Evolutionary conservation across 2,113 vertebrate species (phyloP).

Genomic region (Hyperopisus bebe): DNA sequence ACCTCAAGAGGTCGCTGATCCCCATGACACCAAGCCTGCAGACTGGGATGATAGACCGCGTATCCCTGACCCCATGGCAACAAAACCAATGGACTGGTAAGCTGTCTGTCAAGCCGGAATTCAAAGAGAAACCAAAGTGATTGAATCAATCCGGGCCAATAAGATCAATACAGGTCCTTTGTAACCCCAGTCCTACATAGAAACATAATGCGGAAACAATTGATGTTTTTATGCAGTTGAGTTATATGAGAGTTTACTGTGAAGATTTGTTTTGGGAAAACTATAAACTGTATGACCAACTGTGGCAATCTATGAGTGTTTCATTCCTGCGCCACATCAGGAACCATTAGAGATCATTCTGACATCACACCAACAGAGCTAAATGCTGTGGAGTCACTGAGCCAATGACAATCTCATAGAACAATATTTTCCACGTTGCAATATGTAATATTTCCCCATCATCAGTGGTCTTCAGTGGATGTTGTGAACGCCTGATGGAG

Average conservation of each 20-base stretch:
- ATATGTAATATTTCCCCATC: not conserved
- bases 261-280: not conserved
- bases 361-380: not conserved
- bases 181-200: not conserved
- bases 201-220: not conserved
- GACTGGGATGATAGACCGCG: constrained; percentile 34
- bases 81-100: constrained; percentile 38
- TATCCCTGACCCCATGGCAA: constrained; percentile 31
- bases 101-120: not conserved
- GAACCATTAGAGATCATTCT: not conserved
- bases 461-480: not conserved
- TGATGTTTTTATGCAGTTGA: not conserved
- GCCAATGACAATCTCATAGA: not conserved
- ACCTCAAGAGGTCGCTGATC: constrained; percentile 31
- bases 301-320: not conserved
- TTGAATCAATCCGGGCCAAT: not conserved
- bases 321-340: not conserved
- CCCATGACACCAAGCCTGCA: constrained; percentile 28
- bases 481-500: not conserved
- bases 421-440: not conserved
- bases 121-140: not conserved
- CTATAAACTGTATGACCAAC: not conserved
- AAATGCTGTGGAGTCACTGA: not conserved
- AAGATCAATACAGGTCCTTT: not conserved
- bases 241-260: not conserved